Conservation (phyloP, 2,113 vertebrate species). For the Trochalopteron elliotii region DNA sequence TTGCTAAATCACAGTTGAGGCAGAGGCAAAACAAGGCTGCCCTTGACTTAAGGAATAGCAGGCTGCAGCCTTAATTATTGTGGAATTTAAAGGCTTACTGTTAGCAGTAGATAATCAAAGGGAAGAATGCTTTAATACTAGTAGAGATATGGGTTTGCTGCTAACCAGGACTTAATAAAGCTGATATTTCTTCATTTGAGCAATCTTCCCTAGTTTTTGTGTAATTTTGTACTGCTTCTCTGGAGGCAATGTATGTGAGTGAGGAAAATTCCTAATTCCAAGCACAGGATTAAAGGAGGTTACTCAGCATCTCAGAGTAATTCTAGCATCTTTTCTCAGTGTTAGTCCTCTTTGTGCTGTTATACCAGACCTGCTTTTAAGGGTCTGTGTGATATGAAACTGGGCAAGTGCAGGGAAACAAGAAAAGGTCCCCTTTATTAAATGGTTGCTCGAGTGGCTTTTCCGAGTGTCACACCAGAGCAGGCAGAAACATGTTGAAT, state of each 20-base stretch:
- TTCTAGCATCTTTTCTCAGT: neutral
- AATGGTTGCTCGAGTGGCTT: neutral
- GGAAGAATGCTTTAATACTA: neutral
- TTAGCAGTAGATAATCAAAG: neutral
- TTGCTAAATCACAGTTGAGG: neutral
- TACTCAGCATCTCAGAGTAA: neutral
- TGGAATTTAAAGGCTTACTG: conserved; percentile 30
- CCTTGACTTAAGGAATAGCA: conserved; percentile 24
- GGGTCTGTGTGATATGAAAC: neutral
- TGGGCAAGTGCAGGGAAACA: accelerated
- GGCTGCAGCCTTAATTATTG: conserved; percentile 22
- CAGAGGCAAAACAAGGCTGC: conserved; percentile 34
- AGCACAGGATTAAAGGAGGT: neutral
- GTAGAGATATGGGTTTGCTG: neutral
- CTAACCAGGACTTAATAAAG: neutral
- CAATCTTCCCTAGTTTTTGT: neutral
- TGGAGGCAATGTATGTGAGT: neutral
- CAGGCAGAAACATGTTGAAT: neutral
- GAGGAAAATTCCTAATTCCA: neutral
- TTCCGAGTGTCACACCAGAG: accelerated
- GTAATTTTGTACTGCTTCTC: neutral
- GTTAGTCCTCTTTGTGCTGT: neutral
- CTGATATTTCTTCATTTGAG: neutral
- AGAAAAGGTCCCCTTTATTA: neutral
- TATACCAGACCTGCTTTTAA: neutral